phyloP scores from a whole-genome alignment of 2,888 invertebrate genomes.

The Caenorhabditis plicata region DNA sequence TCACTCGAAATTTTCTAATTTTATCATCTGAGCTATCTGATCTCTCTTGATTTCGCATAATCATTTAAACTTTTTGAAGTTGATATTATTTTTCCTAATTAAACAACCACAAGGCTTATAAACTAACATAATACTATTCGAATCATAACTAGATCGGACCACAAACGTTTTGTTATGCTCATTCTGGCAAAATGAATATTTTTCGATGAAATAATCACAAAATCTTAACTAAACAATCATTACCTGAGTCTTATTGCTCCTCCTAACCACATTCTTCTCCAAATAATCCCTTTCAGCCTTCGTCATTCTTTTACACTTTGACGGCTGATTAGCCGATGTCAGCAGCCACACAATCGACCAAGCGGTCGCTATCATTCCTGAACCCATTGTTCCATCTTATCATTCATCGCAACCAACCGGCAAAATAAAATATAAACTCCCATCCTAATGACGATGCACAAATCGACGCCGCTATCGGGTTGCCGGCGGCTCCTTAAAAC shows the following conservation, averaged over 20 bases:
- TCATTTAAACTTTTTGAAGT: too few relatives aligned
- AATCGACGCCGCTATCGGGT: slow-evolving; percentile 49
- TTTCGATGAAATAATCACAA: neutral
- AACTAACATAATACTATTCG: too few relatives aligned
- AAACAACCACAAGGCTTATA: too few relatives aligned
- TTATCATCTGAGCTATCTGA: too few relatives aligned
- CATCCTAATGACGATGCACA: slow-evolving; percentile 49
- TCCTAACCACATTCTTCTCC: slow-evolving; percentile 29
- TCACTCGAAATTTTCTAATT: too few relatives aligned
- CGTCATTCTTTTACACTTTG: slow-evolving; percentile 43
- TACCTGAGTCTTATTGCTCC: slow-evolving; percentile 25
- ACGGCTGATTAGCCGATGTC: slow-evolving; percentile 34
- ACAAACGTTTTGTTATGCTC: too few relatives aligned
- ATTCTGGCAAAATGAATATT: neutral
- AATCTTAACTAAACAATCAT: slow-evolving; percentile 1
- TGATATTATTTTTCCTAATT: neutral
- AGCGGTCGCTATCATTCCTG: slow-evolving; percentile 28
- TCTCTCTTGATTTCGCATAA: too few relatives aligned
- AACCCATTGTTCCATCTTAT: too few relatives aligned
- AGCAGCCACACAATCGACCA: slow-evolving; percentile 39
- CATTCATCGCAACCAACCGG: slow-evolving; percentile 30
- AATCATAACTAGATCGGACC: too few relatives aligned
- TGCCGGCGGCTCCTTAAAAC: slow-evolving; percentile 36
- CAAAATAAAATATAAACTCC: slow-evolving; percentile 52
- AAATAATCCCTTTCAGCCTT: slow-evolving; percentile 35